phyloP scores from a whole-genome alignment of 2,888 invertebrate species.

The Alloscopus bannaensis region DNA sequence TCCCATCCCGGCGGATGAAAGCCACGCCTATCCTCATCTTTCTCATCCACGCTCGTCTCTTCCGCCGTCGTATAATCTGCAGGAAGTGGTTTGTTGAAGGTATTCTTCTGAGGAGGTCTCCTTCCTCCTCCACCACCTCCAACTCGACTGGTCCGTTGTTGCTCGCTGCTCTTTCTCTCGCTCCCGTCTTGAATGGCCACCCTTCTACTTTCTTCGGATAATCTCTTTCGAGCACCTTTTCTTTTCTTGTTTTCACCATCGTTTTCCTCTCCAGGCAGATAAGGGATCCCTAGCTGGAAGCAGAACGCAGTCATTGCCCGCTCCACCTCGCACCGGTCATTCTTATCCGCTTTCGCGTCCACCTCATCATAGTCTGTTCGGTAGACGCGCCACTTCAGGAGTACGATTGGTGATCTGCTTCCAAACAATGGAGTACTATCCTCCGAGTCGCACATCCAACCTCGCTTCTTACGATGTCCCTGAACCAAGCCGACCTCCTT shows the following conservation, averaged over 20 bases:
- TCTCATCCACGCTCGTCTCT: not conserved
- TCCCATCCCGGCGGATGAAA: not conserved
- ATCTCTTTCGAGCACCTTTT: no score
- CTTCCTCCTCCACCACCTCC: not conserved
- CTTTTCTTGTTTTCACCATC: no score
- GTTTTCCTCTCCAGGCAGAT: not conserved
- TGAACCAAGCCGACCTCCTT: not conserved
- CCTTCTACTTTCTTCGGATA: no score
- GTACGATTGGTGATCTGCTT: not conserved
- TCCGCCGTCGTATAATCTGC: not conserved
- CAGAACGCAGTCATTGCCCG: not conserved
- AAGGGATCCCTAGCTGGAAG: not conserved
- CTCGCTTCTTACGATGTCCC: not conserved
- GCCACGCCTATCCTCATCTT: not conserved
- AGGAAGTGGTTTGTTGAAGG: not conserved
- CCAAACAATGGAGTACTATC: not conserved
- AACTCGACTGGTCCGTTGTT: no score
- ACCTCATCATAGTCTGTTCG: not conserved
- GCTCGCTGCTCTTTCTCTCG: no score
- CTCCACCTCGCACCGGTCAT: not conserved
- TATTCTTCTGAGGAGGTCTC: not conserved
- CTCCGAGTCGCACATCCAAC: not conserved
- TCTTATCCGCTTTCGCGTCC: not conserved
- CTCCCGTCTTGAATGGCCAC: no score
- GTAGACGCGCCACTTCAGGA: not conserved